Percentiles rank a stretch among this genome's conserved stretches.
These are phyloP conservation scores for Antheraea mylitta DNA, from an alignment of 1,140 invertebrate genomes.

Conservation along the genomic window DNA sequence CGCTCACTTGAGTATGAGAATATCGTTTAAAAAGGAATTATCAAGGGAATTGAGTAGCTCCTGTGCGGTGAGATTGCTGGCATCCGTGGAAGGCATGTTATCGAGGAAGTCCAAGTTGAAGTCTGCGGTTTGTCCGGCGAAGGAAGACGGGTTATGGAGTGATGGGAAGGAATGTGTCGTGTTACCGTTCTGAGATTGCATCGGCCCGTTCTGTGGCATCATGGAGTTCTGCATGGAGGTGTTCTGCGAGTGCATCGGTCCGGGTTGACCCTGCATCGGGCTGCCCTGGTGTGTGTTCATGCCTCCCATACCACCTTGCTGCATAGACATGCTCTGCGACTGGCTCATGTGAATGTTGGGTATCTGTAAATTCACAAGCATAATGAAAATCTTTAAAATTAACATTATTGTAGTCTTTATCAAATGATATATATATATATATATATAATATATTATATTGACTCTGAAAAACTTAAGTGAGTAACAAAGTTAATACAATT, in stretches of 20 bases:
- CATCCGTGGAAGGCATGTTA: constrained; percentile 85
- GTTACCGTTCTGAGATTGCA: constrained; percentile 41
- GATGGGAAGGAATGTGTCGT: constrained; percentile 49
- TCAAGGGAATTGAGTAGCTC: constrained; percentile 86
- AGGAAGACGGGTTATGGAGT: constrained; percentile 76
- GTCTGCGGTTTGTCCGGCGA: constrained; percentile 81
- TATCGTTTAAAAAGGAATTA: constrained; percentile 73
- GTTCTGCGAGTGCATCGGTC: constrained; percentile 40
- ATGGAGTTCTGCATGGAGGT: constrained; percentile 48
- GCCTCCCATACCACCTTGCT: constrained; percentile 67
- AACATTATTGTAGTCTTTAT: too few relatives aligned
- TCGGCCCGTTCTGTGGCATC: constrained; percentile 46
- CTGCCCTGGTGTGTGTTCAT: constrained; percentile 37
- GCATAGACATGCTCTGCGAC: constrained; percentile 82
- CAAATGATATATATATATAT: too few relatives aligned
- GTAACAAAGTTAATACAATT: too few relatives aligned
- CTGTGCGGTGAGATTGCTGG: constrained; percentile 86
- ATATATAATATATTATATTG: too few relatives aligned
- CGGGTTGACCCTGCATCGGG: constrained; percentile 49
- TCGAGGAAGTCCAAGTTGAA: constrained; percentile 91
- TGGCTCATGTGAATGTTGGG: constrained; percentile 83
- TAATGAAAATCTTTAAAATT: too few relatives aligned
- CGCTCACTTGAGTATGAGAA: constrained; percentile 32
- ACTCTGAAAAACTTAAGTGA: too few relatives aligned
- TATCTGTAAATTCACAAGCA: constrained; percentile 74